These are phyloP conservation scores for Apantesis nais DNA, from an alignment of 2,888 invertebrate genomes.

Conservation along the genomic window DNA sequence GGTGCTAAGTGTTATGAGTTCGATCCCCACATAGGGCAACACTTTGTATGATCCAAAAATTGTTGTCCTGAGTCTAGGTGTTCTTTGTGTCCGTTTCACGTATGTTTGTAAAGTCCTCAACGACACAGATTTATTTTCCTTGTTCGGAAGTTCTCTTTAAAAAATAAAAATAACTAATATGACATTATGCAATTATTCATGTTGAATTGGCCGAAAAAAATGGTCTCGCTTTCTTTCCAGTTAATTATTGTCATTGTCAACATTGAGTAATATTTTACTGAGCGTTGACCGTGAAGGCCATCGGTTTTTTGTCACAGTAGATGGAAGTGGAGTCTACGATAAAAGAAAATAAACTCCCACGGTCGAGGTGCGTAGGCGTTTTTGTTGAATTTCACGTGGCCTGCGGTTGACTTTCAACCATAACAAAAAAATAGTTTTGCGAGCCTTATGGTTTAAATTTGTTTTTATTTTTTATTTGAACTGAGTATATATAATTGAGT, in stretches of 20 bases:
- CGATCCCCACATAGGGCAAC: too few species aligned
- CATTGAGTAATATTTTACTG: constrained; percentile 68
- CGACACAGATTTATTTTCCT: too few species aligned
- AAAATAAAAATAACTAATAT: neutral
- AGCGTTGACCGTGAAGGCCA: constrained; percentile 76
- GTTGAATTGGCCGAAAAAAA: constrained; percentile 27
- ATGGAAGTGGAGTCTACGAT: constrained; percentile 39
- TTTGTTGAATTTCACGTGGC: constrained; percentile 1
- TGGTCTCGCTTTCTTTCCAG: constrained; percentile 60
- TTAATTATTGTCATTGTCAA: constrained; percentile 72
- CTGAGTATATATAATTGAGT: neutral
- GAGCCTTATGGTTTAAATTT: neutral
- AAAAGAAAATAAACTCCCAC: constrained; percentile 22
- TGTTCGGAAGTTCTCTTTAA: too few species aligned
- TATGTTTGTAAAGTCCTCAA: too few species aligned
- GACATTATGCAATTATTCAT: constrained; percentile 11
- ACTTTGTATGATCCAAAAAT: too few species aligned
- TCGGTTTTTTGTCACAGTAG: constrained; percentile 49
- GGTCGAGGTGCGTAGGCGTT: constrained; percentile 1
- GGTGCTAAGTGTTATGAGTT: too few species aligned
- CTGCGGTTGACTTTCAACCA: neutral
- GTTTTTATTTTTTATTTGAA: neutral
- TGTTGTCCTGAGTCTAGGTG: too few species aligned
- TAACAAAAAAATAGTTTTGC: neutral
- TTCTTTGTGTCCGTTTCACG: too few species aligned